phyloP scores from a whole-genome alignment of 2,888 invertebrate genomes.

The Chrysolina americana region DNA sequence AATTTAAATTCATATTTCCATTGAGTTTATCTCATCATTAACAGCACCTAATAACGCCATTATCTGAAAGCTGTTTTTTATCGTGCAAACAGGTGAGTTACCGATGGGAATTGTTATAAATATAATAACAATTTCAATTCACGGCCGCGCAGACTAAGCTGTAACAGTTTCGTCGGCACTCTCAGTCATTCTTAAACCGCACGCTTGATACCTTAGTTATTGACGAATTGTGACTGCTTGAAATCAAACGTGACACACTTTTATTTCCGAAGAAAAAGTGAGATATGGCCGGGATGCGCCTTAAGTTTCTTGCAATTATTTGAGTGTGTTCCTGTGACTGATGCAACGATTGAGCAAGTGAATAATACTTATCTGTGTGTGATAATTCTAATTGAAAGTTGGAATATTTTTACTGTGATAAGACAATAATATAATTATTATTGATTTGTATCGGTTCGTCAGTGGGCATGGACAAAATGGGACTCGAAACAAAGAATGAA shows the following conservation, averaged over 20 bases:
- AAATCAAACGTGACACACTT: slow-evolving; percentile 23
- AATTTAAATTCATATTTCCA: not conserved
- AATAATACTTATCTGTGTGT: not conserved
- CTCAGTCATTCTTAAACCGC: slow-evolving; percentile 36
- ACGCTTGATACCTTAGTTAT: slow-evolving; percentile 22
- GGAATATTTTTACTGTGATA: not conserved
- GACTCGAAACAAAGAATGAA: not conserved
- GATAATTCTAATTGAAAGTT: not conserved
- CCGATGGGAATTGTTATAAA: not conserved
- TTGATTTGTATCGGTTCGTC: too few species aligned
- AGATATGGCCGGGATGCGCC: slow-evolving; percentile 27
- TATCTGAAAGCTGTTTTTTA: not conserved
- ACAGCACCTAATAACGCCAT: not conserved
- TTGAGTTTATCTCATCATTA: not conserved
- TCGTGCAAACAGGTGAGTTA: slow-evolving; percentile 17
- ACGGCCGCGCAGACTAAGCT: not conserved
- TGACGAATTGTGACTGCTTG: slow-evolving; percentile 22
- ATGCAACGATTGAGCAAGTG: not conserved
- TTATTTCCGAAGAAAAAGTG: not conserved
- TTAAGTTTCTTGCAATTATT: slow-evolving; percentile 10
- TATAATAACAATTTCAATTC: slow-evolving; percentile 9
- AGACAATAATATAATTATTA: not conserved
- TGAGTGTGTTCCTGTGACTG: not conserved
- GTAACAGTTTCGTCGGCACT: slow-evolving; percentile 13
- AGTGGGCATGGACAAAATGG: not conserved